phyloP scores from a whole-genome alignment of 2,888 invertebrate species.

The Adineta ricciae region DNA sequence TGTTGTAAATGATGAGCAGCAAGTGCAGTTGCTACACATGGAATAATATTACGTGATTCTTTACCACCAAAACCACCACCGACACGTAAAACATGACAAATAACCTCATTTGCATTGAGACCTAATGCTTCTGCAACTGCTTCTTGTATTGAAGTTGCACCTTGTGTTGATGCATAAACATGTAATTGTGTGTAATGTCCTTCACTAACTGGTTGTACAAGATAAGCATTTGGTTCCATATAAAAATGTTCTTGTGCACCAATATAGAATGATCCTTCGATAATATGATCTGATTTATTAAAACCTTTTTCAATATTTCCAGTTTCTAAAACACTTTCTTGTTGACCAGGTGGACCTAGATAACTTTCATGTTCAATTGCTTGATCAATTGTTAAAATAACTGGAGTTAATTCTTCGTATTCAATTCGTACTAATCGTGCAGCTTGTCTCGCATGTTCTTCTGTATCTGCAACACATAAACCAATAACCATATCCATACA shows the following conservation, averaged over 20 bases:
- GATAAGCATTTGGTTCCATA: constrained; percentile 63
- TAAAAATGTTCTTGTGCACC: constrained; percentile 95
- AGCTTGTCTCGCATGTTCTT: constrained; percentile 37
- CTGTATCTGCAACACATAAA: constrained; percentile 42
- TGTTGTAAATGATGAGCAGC: constrained; percentile 56
- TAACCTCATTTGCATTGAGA: constrained; percentile 54
- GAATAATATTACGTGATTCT: constrained; percentile 63
- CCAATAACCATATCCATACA: constrained; percentile 55
- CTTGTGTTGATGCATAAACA: constrained; percentile 69
- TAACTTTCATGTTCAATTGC: constrained; percentile 38
- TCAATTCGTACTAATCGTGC: constrained; percentile 37
- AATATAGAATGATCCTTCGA: constrained; percentile 70
- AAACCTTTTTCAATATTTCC: constrained; percentile 45
- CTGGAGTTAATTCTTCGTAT: constrained; percentile 37
- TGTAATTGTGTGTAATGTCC: constrained; percentile 66
- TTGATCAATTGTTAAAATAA: constrained; percentile 39
- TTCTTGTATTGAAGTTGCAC: constrained; percentile 54
- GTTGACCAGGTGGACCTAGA: constrained; percentile 21
- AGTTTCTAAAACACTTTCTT: neutral
- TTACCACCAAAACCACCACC: constrained; percentile 87
- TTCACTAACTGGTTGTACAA: constrained; percentile 54
- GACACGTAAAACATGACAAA: constrained; percentile 69
- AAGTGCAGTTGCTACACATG: constrained; percentile 2
- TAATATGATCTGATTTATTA: constrained; percentile 61
- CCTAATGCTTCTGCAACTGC: constrained; percentile 61